phyloP scores from a whole-genome alignment of 2,797 vertebrate genomes.

The Alfaro cultratus region DNA sequence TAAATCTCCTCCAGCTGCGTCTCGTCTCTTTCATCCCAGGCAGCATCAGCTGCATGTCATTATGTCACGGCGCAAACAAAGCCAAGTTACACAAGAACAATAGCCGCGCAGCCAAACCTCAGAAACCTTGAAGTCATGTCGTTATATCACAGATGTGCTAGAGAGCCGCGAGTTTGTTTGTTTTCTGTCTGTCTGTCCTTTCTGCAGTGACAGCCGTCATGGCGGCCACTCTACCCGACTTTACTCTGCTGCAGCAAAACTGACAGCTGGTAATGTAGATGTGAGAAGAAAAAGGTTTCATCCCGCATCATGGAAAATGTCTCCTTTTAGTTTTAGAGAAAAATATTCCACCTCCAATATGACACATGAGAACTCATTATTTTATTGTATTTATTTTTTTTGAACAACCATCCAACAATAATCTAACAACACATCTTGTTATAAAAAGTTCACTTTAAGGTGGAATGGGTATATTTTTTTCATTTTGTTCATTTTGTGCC shows the following conservation, averaged over 20 bases:
- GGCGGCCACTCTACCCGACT: constrained; percentile 6
- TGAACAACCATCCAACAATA: background rate
- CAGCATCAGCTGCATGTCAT: constrained; percentile 20
- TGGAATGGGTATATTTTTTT: background rate
- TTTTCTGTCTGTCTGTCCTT: constrained; percentile 45
- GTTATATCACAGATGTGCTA: background rate
- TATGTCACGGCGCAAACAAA: constrained; percentile 21
- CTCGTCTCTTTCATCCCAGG: constrained; percentile 35
- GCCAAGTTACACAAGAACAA: constrained; percentile 61
- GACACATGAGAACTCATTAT: background rate
- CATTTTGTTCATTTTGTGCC: background rate
- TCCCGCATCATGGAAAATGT: background rate
- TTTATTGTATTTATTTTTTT: background rate
- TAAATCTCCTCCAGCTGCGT: background rate
- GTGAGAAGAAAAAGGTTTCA: background rate
- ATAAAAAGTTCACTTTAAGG: background rate
- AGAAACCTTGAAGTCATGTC: constrained; percentile 58
- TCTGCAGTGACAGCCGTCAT: constrained; percentile 11
- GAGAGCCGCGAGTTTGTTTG: constrained; percentile 15
- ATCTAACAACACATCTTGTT: background rate
- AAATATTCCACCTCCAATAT: background rate
- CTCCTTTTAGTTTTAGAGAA: background rate
- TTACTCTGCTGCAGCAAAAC: constrained; percentile 15
- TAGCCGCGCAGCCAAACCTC: constrained; percentile 44
- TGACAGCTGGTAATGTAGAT: background rate